Conservation (phyloP, 2,113 vertebrate genomes). For the Alethe diademata region DNA sequence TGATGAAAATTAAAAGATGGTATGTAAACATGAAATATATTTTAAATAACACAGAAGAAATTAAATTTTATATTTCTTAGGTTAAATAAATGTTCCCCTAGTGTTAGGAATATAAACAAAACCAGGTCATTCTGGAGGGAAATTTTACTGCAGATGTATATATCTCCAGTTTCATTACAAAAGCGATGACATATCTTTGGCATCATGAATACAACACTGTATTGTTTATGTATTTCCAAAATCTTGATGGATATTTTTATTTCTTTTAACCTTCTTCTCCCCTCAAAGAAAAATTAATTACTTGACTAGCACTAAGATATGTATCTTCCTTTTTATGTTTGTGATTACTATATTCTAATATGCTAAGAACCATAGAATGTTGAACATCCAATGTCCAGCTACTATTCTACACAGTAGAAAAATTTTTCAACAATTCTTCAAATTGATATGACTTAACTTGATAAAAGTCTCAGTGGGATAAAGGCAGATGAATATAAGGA, state of each 20-base stretch:
- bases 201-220: background rate
- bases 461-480: background rate
- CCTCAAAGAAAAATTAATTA: constrained; percentile 35
- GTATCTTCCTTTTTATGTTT: constrained; percentile 23
- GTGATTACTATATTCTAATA: background rate
- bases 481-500: background rate
- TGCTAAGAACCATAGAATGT: background rate
- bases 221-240: constrained; percentile 1
- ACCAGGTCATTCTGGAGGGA: background rate
- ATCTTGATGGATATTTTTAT: constrained; percentile 22
- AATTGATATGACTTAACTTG: background rate
- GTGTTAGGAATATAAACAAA: constrained; percentile 23
- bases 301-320: constrained; percentile 58
- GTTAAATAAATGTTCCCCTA: background rate
- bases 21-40: background rate
- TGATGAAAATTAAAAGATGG: background rate
- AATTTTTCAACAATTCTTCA: background rate
- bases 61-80: background rate
- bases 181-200: constrained; percentile 15
- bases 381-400: background rate
- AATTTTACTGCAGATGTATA: constrained; percentile 26
- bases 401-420: background rate
- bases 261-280: background rate
- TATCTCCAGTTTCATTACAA: constrained; percentile 10
- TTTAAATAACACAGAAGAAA: background rate